phyloP scores from a whole-genome alignment of 1,140 invertebrate genomes.

The Eurosta solidaginis region DNA sequence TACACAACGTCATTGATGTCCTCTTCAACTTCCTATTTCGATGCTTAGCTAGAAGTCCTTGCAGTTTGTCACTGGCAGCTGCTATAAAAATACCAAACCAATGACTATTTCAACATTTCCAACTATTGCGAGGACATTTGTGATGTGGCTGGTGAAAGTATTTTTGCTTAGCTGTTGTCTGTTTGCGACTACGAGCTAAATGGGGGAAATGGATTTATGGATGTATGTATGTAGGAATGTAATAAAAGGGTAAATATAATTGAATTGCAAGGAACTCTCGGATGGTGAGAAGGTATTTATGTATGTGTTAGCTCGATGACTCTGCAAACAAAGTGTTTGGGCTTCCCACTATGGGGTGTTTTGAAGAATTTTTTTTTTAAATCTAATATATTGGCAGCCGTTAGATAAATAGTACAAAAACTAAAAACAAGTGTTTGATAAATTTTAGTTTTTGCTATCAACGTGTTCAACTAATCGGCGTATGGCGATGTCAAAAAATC shows the following conservation, averaged over 20 bases:
- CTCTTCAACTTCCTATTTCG: background rate
- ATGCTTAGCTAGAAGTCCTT: background rate
- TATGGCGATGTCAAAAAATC: too few species aligned
- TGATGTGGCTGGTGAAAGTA: slow-evolving; percentile 20
- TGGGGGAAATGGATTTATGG: background rate
- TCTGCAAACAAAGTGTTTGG: background rate
- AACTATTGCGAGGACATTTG: slow-evolving; percentile 15
- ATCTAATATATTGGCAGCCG: too few species aligned
- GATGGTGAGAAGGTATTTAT: background rate
- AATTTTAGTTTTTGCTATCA: too few species aligned
- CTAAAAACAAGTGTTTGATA: too few species aligned
- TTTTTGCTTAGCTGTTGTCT: background rate
- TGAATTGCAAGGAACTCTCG: slow-evolving; percentile 1
- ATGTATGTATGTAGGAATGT: too few species aligned
- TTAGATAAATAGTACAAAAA: too few species aligned
- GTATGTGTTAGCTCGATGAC: background rate
- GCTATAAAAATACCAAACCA: slow-evolving; percentile 24
- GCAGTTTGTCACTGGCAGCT: slow-evolving; percentile 22
- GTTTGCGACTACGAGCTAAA: background rate
- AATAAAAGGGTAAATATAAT: slow-evolving; percentile 22
- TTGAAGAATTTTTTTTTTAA: too few species aligned
- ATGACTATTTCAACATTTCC: slow-evolving; percentile 9
- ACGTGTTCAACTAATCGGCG: too few species aligned
- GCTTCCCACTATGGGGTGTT: too few species aligned
- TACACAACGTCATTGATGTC: background rate